Conservation (phyloP, 2,888 invertebrate genomes). For the Sinhomidia bicolor region DNA sequence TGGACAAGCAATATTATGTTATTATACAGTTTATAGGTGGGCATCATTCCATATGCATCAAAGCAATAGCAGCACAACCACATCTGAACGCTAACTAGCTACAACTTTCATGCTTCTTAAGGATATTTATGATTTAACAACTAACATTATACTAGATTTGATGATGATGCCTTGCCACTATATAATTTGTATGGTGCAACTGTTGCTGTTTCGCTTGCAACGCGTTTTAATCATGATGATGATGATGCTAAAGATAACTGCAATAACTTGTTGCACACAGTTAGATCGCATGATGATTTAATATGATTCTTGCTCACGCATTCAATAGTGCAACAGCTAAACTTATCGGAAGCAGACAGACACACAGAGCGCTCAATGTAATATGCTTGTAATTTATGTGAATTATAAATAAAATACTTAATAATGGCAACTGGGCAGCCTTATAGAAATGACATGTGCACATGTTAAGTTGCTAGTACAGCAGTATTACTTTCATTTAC, state of each 20-base stretch:
- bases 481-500: slow-evolving; percentile 9
- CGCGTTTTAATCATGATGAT: slow-evolving; percentile 1
- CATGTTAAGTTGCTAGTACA: not conserved
- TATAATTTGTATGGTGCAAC: not conserved
- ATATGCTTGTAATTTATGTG: not conserved
- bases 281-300: not conserved
- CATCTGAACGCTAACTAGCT: not conserved
- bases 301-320: not conserved
- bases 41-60: not conserved
- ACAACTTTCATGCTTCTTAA: not conserved
- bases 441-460: not conserved
- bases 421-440: not conserved
- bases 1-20: not conserved
- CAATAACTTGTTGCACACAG: not conserved
- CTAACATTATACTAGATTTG: not conserved
- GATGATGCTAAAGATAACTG: not conserved
- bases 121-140: not conserved
- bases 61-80: not conserved
- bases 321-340: not conserved
- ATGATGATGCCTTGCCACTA: not conserved
- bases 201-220: not conserved
- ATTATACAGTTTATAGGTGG: not conserved
- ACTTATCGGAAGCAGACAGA: not conserved
- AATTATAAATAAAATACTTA: not conserved
- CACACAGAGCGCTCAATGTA: not conserved